Evolutionary conservation across 2,797 vertebrate genomes (phyloP).

Genomic region (Parauchenoglanis punctatus): DNA sequence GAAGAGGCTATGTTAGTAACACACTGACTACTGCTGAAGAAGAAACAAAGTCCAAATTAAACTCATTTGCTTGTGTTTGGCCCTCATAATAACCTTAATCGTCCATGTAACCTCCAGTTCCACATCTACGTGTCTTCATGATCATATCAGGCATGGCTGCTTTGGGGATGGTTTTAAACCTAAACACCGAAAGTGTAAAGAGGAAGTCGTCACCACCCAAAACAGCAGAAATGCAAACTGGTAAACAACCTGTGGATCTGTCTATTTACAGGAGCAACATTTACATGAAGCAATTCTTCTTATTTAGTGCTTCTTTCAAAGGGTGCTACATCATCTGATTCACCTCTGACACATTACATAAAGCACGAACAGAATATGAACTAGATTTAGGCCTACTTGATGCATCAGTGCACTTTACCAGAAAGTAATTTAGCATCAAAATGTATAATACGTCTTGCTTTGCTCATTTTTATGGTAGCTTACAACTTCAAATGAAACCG

Average conservation of each 20-base stretch:
- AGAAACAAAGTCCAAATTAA: background rate
- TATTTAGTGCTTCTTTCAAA: background rate
- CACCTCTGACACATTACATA: background rate
- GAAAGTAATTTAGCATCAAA: background rate
- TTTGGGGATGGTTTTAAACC: background rate
- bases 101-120: background rate
- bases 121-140: background rate
- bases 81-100: background rate
- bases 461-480: background rate
- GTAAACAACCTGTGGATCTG: slow-evolving; percentile 19
- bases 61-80: background rate
- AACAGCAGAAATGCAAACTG: slow-evolving; percentile 20
- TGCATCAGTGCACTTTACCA: background rate
- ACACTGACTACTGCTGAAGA: background rate
- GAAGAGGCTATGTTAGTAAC: background rate
- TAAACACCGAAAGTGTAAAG: slow-evolving; percentile 6
- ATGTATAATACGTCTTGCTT: background rate
- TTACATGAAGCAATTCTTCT: background rate
- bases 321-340: background rate
- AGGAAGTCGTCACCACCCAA: slow-evolving; percentile 1
- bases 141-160: too few relatives aligned
- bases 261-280: background rate
- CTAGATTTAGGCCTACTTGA: background rate
- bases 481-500: background rate
- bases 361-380: background rate